Conservation (phyloP, 2,797 vertebrate species). For the Pygocentrus nattereri region DNA sequence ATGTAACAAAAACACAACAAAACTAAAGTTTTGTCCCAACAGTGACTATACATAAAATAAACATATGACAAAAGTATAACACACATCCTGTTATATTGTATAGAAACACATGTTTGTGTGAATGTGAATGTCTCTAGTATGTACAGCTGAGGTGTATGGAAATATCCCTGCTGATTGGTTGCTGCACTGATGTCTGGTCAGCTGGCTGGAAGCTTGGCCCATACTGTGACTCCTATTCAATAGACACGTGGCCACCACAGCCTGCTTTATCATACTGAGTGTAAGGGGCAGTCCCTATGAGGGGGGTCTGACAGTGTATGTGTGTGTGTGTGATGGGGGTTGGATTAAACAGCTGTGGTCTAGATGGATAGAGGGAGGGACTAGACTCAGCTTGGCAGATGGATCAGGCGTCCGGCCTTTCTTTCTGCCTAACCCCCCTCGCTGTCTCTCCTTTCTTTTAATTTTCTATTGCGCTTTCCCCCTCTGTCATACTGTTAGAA, state of each 20-base stretch:
- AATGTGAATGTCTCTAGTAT: conserved; percentile 18
- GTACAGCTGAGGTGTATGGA: conserved; percentile 41
- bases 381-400: conserved; percentile 62
- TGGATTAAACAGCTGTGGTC: conserved; percentile 67
- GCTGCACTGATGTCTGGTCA: conserved; percentile 59
- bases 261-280: conserved; percentile 63
- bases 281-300: conserved; percentile 41
- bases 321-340: conserved; percentile 48
- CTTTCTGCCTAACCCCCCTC: conserved; percentile 37
- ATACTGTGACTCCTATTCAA: conserved; percentile 57
- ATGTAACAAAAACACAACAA: too few species aligned
- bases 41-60: too few species aligned
- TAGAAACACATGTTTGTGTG: conserved; percentile 37
- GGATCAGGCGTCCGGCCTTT: conserved; percentile 53
- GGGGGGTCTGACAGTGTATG: conserved; percentile 52
- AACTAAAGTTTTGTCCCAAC: too few species aligned
- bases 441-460: conserved; percentile 36
- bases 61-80: too few species aligned
- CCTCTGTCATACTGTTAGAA: conserved; percentile 9
- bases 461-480: conserved; percentile 25
- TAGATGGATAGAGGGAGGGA: conserved; percentile 60
- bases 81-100: background rate
- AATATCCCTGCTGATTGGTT: conserved; percentile 50
- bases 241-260: conserved; percentile 63
- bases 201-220: conserved; percentile 63